Conservation (phyloP, 1,140 invertebrate species). For the Hylaeus anthracinus region DNA sequence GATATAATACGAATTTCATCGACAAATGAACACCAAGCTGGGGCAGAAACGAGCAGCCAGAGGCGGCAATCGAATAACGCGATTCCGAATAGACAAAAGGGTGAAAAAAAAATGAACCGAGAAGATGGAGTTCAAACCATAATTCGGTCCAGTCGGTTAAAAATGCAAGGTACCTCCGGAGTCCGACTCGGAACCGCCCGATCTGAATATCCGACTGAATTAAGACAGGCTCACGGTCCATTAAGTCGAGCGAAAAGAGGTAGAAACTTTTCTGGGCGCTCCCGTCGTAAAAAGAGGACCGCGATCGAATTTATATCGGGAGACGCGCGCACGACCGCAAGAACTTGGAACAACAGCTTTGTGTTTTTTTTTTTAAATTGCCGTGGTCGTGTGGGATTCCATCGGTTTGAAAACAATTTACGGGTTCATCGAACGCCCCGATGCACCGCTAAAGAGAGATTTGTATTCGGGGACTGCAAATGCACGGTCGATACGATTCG, state of each 20-base stretch:
- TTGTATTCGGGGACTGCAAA: neutral
- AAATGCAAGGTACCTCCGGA: constrained; percentile 55
- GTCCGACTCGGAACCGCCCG: neutral
- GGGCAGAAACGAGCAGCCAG: constrained; percentile 2
- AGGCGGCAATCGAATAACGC: constrained; percentile 30
- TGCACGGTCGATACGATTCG: neutral
- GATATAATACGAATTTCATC: constrained; percentile 76
- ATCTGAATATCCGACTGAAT: constrained; percentile 73
- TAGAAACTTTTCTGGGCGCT: constrained; percentile 35
- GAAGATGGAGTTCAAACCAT: constrained; percentile 44
- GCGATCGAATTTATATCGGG: constrained; percentile 27
- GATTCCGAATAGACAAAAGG: constrained; percentile 12
- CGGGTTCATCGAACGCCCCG: neutral
- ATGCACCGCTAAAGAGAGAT: neutral
- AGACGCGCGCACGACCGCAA: neutral
- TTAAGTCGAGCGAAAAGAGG: constrained; percentile 54
- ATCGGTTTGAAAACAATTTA: constrained; percentile 20
- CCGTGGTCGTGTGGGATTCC: neutral
- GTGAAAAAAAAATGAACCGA: neutral
- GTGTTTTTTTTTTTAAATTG: neutral
- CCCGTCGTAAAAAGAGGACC: neutral
- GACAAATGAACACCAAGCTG: constrained; percentile 49
- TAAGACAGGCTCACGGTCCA: constrained; percentile 67
- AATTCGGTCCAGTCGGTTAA: constrained; percentile 69
- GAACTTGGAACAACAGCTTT: neutral